phyloP scores from a whole-genome alignment of 1,140 invertebrate species.

The Stratiolaelaps scimitus region DNA sequence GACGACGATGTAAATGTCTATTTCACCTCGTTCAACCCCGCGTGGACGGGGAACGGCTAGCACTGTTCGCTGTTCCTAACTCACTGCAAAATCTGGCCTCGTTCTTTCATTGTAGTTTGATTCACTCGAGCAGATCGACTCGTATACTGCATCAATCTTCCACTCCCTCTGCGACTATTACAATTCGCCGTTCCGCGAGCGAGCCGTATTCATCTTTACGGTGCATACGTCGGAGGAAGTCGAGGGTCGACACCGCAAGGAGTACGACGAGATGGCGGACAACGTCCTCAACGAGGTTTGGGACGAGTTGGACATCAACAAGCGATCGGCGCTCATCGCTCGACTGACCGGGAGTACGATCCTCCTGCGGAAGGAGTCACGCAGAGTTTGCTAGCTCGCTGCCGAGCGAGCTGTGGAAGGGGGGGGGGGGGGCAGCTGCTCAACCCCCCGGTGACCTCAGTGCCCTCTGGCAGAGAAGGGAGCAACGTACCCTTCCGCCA shows the following conservation, averaged over 20 bases:
- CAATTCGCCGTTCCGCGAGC: constrained; percentile 20
- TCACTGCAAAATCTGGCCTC: too few species aligned
- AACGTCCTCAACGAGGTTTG: constrained; percentile 19
- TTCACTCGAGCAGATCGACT: constrained; percentile 5
- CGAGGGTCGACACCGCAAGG: neutral
- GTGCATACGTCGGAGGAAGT: constrained; percentile 17
- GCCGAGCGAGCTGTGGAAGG: too few species aligned
- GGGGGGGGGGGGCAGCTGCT: too few species aligned
- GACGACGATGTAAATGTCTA: too few species aligned
- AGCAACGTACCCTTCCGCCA: too few species aligned
- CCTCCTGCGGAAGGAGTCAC: neutral
- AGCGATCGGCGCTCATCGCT: constrained; percentile 3
- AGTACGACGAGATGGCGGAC: constrained; percentile 23
- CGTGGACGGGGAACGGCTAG: too few species aligned
- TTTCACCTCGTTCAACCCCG: too few species aligned
- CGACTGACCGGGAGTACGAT: constrained; percentile 18
- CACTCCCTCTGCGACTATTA: constrained; percentile 20
- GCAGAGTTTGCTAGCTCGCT: neutral
- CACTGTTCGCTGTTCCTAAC: too few species aligned
- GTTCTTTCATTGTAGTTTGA: neutral
- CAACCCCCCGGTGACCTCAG: too few species aligned
- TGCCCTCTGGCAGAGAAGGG: too few species aligned
- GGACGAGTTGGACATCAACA: constrained; percentile 22
- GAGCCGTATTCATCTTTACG: constrained; percentile 21
- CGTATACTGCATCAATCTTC: constrained; percentile 8